A percentile compares a stretch with the other conserved stretches of the same genome.
phyloP scores from a whole-genome alignment of 2,797 vertebrate species.

The Melanotaenia nigrans region DNA sequence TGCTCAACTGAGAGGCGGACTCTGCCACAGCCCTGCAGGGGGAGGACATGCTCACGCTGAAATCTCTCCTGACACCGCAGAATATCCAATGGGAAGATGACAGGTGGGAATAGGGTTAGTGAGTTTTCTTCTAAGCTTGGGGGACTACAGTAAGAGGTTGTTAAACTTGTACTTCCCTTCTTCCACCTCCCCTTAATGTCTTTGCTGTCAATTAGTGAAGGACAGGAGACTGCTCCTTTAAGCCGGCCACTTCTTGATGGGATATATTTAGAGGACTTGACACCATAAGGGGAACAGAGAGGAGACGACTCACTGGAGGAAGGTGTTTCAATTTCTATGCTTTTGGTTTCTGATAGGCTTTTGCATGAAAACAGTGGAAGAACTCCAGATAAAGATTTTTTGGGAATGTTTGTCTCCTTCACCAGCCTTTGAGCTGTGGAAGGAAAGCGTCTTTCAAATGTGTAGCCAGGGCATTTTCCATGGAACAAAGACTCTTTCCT shows the following conservation, averaged over 20 bases:
- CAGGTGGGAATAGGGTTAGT: constrained; percentile 61
- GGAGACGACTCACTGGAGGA: constrained; percentile 74
- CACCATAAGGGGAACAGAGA: constrained; percentile 47
- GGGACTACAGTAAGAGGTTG: constrained; percentile 21
- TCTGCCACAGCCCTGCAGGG: constrained; percentile 65
- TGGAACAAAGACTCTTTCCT: constrained; percentile 83
- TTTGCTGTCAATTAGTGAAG: constrained; percentile 42
- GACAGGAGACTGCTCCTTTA: constrained; percentile 51
- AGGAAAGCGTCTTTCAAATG: constrained; percentile 58
- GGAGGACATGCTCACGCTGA: constrained; percentile 71
- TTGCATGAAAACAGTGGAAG: constrained; percentile 50
- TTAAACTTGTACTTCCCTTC: constrained; percentile 14
- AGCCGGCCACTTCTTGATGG: constrained; percentile 35
- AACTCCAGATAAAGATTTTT: constrained; percentile 45
- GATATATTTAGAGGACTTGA: constrained; percentile 32
- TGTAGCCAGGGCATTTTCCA: constrained; percentile 61
- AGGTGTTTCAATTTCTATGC: constrained; percentile 59
- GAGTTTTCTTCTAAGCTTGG: constrained; percentile 21
- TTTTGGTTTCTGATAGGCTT: constrained; percentile 55
- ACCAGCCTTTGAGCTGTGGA: constrained; percentile 25
- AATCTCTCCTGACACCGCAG: constrained; percentile 71
- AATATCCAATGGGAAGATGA: constrained; percentile 65
- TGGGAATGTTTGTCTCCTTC: constrained; percentile 34
- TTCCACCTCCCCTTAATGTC: constrained; percentile 21
- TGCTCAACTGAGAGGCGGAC: constrained; percentile 69